Evolutionary conservation across 1,140 invertebrate species (phyloP), one percentile per base, ranked within the genome.

Genomic region (Drosophila eugracilis): DNA sequence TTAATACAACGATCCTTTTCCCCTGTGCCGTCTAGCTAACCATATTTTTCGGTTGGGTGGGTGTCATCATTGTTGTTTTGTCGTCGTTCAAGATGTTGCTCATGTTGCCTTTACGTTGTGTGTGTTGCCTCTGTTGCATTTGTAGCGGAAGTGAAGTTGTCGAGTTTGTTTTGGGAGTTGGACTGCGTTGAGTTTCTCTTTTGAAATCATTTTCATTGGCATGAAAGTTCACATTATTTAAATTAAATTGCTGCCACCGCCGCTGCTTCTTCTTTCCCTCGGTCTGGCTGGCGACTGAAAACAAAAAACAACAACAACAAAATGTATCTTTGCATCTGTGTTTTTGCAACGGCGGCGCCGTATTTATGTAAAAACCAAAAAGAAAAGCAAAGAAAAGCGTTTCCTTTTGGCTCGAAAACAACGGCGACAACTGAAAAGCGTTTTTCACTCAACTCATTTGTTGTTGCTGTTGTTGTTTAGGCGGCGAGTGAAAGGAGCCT

Each of bases 181-280:
- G 28, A 41, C 50, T 59, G 59, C 60, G 54, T 75, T 36, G 79
- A 89, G 84, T 88, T 88, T 88, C 83, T 89, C 84, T 88, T 88
- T 88, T 89, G 78, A 88, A 83, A 83, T 88, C 75, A 89, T 83
- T 88, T 88, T 78, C 84, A 83, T 88, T 89, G 78, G 78, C 83
- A 78, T 78, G 75, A 83, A 89, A 88, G 84, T 89, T 88, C 83
- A 78, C 83, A 88, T 88, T 88, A 88, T 88, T 88, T 88, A 88
- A 88, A 88, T 88, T 88, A 89, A 89, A 88, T 88, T 88, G 84
- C 78, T 59, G 63, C 34, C 39, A 73, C 17, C 34, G 12, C 30
- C 36, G 44, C 26, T 48, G 62, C 44, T 65, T 62, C 67, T 69
- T 72, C 72, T 21, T 59, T 12, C 24, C 34, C 44, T 42, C 28